phyloP scores from a whole-genome alignment of 2,888 invertebrate genomes.

The Synanthedon formicaeformis region DNA sequence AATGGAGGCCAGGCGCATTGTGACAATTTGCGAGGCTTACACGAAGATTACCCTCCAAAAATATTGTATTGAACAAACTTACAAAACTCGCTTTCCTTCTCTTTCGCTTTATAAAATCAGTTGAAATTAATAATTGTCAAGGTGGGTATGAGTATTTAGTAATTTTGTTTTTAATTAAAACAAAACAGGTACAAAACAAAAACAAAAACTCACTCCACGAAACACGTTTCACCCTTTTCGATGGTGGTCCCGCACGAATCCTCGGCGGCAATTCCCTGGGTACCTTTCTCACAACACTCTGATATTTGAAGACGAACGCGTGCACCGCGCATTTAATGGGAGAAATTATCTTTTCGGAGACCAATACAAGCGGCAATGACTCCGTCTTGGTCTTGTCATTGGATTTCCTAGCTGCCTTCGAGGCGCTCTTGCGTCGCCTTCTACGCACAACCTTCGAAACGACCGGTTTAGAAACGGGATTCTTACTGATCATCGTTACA shows the following conservation, averaged over 20 bases:
- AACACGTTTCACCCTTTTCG: slow-evolving; percentile 55
- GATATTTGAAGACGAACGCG: slow-evolving; percentile 47
- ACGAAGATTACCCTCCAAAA: no score
- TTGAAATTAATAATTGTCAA: no score
- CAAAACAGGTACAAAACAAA: background rate
- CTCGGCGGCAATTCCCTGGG: slow-evolving; percentile 51
- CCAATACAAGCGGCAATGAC: background rate
- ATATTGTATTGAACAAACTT: no score
- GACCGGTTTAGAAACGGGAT: slow-evolving; percentile 23
- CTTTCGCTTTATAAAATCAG: no score
- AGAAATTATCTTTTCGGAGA: slow-evolving; percentile 10
- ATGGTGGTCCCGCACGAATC: slow-evolving; percentile 49
- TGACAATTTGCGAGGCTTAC: no score
- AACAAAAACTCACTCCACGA: slow-evolving; percentile 55
- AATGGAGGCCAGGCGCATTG: no score
- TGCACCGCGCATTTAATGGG: slow-evolving; percentile 57
- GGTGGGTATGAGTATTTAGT: no score
- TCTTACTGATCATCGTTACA: slow-evolving; percentile 38
- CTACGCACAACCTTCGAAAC: slow-evolving; percentile 33
- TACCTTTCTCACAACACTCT: slow-evolving; percentile 48
- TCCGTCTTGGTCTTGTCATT: slow-evolving; percentile 13
- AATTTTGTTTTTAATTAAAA: no score
- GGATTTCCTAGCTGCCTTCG: slow-evolving; percentile 32
- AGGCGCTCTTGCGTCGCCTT: slow-evolving; percentile 34
- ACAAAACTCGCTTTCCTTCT: no score